These are phyloP conservation scores for Bucco capensis DNA, from an alignment of 2,113 vertebrate species.

Conservation along the genomic window DNA sequence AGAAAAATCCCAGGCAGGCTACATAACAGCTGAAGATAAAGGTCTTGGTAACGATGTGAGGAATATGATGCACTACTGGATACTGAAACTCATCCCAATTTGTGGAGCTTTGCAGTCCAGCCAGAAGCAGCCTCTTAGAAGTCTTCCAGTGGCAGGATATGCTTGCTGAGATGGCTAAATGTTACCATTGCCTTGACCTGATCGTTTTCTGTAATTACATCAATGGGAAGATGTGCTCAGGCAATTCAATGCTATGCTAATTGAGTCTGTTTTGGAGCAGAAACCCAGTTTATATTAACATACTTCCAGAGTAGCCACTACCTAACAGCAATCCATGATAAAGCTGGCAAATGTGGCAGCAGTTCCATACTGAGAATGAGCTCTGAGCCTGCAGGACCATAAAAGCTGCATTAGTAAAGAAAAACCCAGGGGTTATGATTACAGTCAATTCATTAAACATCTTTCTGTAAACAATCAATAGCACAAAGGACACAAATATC, in stretches of 20 bases:
- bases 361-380: background rate
- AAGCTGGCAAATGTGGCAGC: background rate
- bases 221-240: background rate
- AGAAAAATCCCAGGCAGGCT: background rate
- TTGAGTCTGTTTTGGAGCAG: background rate
- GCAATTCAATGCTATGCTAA: constrained; percentile 6
- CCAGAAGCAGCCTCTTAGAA: background rate
- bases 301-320: background rate
- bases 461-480: constrained; percentile 13
- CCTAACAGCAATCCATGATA: background rate
- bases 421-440: background rate
- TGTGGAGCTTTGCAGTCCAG: background rate
- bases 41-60: background rate
- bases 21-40: background rate
- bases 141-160: background rate
- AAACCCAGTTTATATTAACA: constrained; percentile 9
- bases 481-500: background rate
- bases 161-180: background rate
- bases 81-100: background rate
- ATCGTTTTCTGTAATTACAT: background rate
- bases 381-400: background rate
- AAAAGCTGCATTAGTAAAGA: constrained; percentile 29
- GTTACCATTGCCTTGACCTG: background rate
- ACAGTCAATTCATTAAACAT: background rate
- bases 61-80: background rate